Conservation (phyloP, 2,888 invertebrate genomes). For the Polyploca ridens region DNA sequence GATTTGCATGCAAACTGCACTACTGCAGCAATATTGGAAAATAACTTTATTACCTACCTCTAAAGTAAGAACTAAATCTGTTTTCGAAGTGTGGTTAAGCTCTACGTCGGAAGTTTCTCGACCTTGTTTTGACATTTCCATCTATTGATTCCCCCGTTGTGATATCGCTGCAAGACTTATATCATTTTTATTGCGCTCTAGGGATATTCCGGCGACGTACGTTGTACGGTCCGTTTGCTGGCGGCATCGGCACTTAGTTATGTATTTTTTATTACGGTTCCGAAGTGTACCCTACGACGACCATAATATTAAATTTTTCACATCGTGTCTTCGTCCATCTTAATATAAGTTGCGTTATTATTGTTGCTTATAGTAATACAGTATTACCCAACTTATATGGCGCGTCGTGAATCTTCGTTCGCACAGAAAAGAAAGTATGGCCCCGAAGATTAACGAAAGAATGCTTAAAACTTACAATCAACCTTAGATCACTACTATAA, state of each 20-base stretch:
- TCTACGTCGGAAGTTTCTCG: constrained; percentile 33
- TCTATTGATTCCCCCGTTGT: constrained; percentile 63
- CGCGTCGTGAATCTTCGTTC: no score
- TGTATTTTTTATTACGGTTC: constrained; percentile 68
- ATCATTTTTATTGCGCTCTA: constrained; percentile 72
- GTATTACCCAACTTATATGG: no score
- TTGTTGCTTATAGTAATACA: no score
- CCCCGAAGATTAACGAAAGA: no score
- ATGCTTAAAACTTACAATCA: no score
- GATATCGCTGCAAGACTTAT: constrained; percentile 60
- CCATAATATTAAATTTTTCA: constrained; percentile 45
- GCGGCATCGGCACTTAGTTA: constrained; percentile 48
- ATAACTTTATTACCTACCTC: constrained; percentile 6
- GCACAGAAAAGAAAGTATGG: no score
- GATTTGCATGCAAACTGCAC: constrained; percentile 9
- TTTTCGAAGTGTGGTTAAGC: constrained; percentile 6
- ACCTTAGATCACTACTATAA: no score
- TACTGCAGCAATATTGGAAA: constrained; percentile 10
- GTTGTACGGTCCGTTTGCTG: constrained; percentile 58
- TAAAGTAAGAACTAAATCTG: constrained; percentile 8
- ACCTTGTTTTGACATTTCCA: constrained; percentile 64
- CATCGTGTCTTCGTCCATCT: constrained; percentile 23
- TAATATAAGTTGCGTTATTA: constrained; percentile 13
- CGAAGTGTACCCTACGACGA: constrained; percentile 42
- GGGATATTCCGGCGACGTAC: constrained; percentile 56